Conservation (phyloP, 2,113 vertebrate genomes). For the Nerophis ophidion region DNA sequence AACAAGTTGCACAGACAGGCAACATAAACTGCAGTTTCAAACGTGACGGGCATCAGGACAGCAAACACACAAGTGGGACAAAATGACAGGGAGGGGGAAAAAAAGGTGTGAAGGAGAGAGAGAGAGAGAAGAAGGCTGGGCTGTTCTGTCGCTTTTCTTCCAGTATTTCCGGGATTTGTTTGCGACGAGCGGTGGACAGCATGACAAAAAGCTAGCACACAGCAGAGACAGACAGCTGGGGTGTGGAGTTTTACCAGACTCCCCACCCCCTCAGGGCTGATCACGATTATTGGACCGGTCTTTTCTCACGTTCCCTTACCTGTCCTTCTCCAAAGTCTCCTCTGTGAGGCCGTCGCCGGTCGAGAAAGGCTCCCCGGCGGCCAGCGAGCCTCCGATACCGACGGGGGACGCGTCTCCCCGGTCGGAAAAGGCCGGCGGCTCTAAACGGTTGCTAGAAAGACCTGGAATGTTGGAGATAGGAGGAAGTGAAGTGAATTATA, state of each 20-base stretch:
- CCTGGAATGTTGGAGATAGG: constrained; percentile 35
- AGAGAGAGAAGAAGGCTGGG: constrained; percentile 25
- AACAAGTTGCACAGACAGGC: no score
- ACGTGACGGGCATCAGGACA: neutral
- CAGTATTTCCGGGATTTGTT: constrained; percentile 39
- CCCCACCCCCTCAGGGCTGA: constrained; percentile 55
- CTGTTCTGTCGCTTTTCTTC: constrained; percentile 13
- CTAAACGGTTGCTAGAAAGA: constrained; percentile 44
- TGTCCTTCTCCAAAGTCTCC: constrained; percentile 76
- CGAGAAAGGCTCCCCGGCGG: constrained; percentile 41
- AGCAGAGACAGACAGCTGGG: constrained; percentile 61
- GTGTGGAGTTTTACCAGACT: constrained; percentile 59
- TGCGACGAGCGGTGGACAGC: constrained; percentile 57
- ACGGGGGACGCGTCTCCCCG: constrained; percentile 53
- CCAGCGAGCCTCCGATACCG: constrained; percentile 10
- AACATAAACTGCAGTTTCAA: no score
- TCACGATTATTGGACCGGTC: no score
- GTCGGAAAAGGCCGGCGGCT: constrained; percentile 50
- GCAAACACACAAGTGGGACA: neutral
- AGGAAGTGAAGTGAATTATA: no score
- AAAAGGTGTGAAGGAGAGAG: constrained; percentile 8
- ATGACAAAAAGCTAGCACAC: constrained; percentile 65
- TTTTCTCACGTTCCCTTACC: constrained; percentile 59
- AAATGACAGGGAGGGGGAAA: neutral
- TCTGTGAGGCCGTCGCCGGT: constrained; percentile 59